A percentile compares a stretch with the other conserved stretches of the same genome.
Evolutionary conservation across 2,113 vertebrate genomes (phyloP).

Genomic region (Corythornis cristatus): DNA sequence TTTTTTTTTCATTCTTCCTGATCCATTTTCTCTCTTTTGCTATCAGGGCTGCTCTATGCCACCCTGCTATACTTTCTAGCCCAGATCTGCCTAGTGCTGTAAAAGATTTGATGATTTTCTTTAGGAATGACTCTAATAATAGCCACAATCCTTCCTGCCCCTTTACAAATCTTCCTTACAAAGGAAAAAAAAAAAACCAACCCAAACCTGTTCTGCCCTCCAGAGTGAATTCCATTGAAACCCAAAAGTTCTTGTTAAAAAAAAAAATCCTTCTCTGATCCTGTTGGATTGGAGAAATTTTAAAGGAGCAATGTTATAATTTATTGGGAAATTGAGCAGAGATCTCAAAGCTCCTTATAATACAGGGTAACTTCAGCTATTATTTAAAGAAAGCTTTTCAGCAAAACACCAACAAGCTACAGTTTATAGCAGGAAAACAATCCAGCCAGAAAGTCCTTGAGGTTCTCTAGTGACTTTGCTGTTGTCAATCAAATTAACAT

Average conservation of each 20-base stretch:
- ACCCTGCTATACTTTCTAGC: constrained; percentile 39
- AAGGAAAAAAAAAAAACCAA: not conserved
- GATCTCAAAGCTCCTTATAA: constrained; percentile 1
- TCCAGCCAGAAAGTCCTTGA: not conserved
- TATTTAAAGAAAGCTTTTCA: not conserved
- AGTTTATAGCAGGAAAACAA: constrained; percentile 18
- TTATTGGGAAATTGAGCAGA: not conserved
- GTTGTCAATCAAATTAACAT: constrained; percentile 31
- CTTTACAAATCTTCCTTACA: constrained; percentile 45
- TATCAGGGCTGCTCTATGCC: constrained; percentile 17
- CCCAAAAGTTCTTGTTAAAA: not conserved
- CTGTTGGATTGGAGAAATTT: not conserved
- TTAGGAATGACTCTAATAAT: constrained; percentile 51
- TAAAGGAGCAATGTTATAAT: constrained; percentile 3
- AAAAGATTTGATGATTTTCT: constrained; percentile 59
- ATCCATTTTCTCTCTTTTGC: constrained; percentile 41
- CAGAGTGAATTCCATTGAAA: constrained; percentile 48
- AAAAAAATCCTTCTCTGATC: not conserved
- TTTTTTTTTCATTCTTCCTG: constrained; percentile 49
- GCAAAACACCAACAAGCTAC: not conserved
- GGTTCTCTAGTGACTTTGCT: not conserved
- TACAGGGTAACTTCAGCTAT: not conserved
- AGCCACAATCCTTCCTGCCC: constrained; percentile 37
- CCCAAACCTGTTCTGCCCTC: not conserved
- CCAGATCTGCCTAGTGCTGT: constrained; percentile 39